These are phyloP conservation scores for Corticium candelabrum DNA, from an alignment of 37 sponge, comb jelly and placozoan genomes.

Conservation along the genomic window DNA sequence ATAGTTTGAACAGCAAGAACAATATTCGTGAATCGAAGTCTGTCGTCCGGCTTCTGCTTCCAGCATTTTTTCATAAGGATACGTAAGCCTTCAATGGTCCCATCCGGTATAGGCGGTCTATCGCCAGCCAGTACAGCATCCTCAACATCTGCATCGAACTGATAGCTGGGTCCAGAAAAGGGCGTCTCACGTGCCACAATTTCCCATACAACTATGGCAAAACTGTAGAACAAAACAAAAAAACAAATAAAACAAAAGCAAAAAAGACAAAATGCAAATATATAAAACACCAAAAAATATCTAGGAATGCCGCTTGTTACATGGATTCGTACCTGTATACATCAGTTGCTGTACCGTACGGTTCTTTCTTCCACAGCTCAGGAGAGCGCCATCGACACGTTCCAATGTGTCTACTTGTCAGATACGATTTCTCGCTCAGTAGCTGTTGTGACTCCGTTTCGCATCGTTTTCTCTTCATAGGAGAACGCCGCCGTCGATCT, in stretches of 20 bases:
- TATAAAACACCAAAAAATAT: too few species aligned
- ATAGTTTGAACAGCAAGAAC: background rate
- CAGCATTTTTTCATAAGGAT: background rate
- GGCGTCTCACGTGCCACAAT: background rate
- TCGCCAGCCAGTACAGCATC: background rate
- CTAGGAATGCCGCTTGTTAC: too few species aligned
- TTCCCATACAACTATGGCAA: background rate
- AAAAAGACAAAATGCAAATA: too few species aligned
- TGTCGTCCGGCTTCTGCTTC: background rate
- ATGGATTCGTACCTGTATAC: background rate
- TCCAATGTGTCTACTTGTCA: background rate
- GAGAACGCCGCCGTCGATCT: background rate
- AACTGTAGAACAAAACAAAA: too few species aligned
- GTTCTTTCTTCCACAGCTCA: background rate
- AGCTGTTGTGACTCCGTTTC: too few species aligned
- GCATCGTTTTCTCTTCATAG: background rate
- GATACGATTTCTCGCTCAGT: too few species aligned
- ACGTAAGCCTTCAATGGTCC: background rate
- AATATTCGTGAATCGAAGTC: background rate
- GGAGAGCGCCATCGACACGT: background rate
- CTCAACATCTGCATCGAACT: too few species aligned
- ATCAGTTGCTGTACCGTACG: background rate
- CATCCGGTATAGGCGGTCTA: background rate
- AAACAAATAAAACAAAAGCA: too few species aligned
- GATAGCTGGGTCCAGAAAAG: too few species aligned